phyloP scores from a whole-genome alignment of 2,888 invertebrate genomes.

The Chironomus tentans region DNA sequence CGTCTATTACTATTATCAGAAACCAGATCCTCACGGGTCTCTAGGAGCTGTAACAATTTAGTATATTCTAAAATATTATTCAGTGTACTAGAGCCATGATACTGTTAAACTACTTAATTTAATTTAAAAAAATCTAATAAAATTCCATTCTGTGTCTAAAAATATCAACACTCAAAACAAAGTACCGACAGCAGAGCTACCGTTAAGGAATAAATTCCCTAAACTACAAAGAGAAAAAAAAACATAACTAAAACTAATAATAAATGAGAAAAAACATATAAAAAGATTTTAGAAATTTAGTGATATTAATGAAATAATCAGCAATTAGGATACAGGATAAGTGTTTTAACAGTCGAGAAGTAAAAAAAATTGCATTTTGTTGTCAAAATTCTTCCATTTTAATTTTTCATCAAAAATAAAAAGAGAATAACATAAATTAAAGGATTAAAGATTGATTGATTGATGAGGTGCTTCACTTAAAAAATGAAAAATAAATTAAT shows the following conservation, averaged over 20 bases:
- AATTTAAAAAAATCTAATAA: too few species aligned
- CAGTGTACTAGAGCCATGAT: too few species aligned
- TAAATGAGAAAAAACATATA: neutral
- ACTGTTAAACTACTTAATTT: too few species aligned
- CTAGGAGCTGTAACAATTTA: too few species aligned
- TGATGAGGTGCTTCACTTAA: conserved; percentile 4
- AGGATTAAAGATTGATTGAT: neutral
- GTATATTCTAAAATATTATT: too few species aligned
- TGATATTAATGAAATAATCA: conserved; percentile 20
- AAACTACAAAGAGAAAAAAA: neutral
- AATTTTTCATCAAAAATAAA: neutral
- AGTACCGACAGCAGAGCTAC: too few species aligned
- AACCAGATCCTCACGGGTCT: too few species aligned
- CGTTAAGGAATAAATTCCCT: too few species aligned
- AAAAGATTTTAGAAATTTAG: conserved; percentile 15
- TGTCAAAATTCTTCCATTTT: conserved; percentile 13
- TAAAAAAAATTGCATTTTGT: neutral
- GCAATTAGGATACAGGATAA: conserved; percentile 20
- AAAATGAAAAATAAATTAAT: neutral
- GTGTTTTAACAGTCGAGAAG: neutral
- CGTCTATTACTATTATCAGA: too few species aligned
- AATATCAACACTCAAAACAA: too few species aligned
- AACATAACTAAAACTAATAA: neutral
- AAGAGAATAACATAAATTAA: neutral
- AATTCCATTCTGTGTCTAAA: too few species aligned